These are phyloP conservation scores for Champsocephalus gunnari DNA, from an alignment of 2,797 vertebrate genomes.

Conservation along the genomic window DNA sequence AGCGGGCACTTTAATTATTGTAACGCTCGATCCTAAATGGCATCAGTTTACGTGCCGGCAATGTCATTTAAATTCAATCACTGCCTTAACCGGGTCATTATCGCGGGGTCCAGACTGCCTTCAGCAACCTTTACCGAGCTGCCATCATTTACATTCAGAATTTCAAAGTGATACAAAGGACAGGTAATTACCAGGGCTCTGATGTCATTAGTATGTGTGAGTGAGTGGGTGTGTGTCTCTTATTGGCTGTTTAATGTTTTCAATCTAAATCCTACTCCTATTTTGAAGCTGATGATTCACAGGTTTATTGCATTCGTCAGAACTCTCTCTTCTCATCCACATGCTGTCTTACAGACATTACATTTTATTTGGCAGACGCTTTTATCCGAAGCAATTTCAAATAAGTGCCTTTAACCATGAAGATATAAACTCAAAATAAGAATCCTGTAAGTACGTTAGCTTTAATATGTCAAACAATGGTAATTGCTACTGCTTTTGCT, in stretches of 20 bases:
- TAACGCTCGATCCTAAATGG: slow-evolving; percentile 26
- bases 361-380: not conserved
- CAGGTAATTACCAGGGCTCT: slow-evolving; percentile 21
- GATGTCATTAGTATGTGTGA: slow-evolving; percentile 7
- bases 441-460: no score
- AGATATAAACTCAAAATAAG: no score
- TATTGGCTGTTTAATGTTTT: slow-evolving; percentile 2
- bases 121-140: slow-evolving; percentile 5
- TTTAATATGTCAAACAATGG: no score
- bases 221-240: not conserved
- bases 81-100: slow-evolving; percentile 46
- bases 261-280: not conserved
- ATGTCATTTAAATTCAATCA: slow-evolving; percentile 60
- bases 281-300: not conserved
- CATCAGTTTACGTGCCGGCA: slow-evolving; percentile 25
- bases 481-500: no score
- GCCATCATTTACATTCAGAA: slow-evolving; percentile 43
- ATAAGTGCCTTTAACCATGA: no score
- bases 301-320: not conserved
- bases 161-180: slow-evolving; percentile 15
- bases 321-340: not conserved
- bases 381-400: no score
- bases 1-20: slow-evolving; percentile 40
- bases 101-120: slow-evolving; percentile 16
- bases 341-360: not conserved